These are phyloP conservation scores for Rhadinocentrus ornatus DNA, from an alignment of 2,797 vertebrate species.

Conservation along the genomic window DNA sequence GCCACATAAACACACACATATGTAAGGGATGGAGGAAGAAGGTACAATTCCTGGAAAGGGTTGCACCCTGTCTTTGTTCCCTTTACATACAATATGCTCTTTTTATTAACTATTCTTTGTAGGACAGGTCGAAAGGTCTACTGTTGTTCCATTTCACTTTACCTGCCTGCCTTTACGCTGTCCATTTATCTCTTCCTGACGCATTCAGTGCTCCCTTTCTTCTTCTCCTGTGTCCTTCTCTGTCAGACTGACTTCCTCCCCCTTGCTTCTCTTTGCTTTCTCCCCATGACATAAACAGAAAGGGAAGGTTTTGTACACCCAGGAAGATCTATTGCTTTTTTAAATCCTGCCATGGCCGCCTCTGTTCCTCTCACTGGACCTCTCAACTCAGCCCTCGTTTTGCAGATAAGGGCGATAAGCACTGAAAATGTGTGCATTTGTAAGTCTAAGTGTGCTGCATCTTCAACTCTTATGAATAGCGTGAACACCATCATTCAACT, in stretches of 20 bases:
- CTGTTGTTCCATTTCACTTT: slow-evolving; percentile 60
- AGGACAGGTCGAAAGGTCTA: slow-evolving; percentile 52
- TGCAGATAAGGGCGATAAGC: slow-evolving; percentile 63
- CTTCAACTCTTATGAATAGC: slow-evolving; percentile 47
- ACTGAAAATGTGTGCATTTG: background rate
- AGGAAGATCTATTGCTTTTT: slow-evolving; percentile 68
- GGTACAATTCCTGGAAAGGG: slow-evolving; percentile 35
- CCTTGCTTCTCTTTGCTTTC: slow-evolving; percentile 35
- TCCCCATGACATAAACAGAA: slow-evolving; percentile 59
- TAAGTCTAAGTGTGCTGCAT: slow-evolving; percentile 21
- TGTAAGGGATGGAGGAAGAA: slow-evolving; percentile 37
- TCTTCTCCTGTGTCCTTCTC: slow-evolving; percentile 63
- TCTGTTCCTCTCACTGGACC: slow-evolving; percentile 61
- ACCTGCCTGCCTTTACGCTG: slow-evolving; percentile 48
- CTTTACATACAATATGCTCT: slow-evolving; percentile 33
- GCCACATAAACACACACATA: slow-evolving; percentile 17
- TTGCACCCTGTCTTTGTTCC: slow-evolving; percentile 20
- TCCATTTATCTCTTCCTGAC: slow-evolving; percentile 64
- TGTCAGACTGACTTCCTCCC: slow-evolving; percentile 59
- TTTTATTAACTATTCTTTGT: slow-evolving; percentile 53
- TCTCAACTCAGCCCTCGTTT: slow-evolving; percentile 45
- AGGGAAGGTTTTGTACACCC: slow-evolving; percentile 52
- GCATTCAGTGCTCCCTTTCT: slow-evolving; percentile 37
- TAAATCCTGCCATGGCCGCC: slow-evolving; percentile 60
- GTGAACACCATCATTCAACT: slow-evolving; percentile 34